Conservation (phyloP, 2,888 invertebrate genomes). For the Ormyrus thymus region DNA sequence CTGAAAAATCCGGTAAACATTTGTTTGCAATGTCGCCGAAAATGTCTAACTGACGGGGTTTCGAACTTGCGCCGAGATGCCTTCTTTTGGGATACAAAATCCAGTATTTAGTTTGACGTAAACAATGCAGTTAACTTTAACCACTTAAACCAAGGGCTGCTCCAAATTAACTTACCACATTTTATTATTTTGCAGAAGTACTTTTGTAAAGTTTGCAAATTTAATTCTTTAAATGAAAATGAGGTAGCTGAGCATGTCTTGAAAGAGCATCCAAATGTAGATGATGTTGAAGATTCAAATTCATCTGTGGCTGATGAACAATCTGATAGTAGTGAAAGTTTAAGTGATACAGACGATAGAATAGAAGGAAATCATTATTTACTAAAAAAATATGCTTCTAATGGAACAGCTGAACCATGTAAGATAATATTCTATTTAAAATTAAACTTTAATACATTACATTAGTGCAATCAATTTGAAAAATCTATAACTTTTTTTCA, state of each 20-base stretch:
- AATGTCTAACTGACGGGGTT: no score
- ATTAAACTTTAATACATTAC: background rate
- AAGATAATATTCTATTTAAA: conserved; percentile 10
- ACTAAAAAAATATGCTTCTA: conserved; percentile 6
- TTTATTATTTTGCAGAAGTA: conserved; percentile 61
- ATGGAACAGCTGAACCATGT: conserved; percentile 22
- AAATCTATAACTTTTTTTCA: conserved; percentile 24
- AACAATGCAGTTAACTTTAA: no score
- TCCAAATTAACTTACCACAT: no score
- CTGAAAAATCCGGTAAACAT: no score
- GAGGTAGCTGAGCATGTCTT: conserved; percentile 65
- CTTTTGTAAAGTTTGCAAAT: conserved; percentile 69
- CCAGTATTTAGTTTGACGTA: no score
- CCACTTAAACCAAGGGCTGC: no score
- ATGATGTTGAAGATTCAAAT: conserved; percentile 54
- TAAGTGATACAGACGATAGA: conserved; percentile 33
- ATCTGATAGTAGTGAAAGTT: conserved; percentile 30
- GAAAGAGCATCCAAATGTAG: conserved; percentile 60
- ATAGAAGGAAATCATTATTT: conserved; percentile 5
- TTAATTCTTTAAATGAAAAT: conserved; percentile 59
- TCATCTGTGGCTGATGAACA: conserved; percentile 55
- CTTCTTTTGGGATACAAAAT: no score
- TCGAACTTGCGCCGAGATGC: no score
- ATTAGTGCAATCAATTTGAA: background rate
- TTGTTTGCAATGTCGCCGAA: no score